phyloP scores from a whole-genome alignment of 2,113 vertebrate genomes.

The Oreocharis arfaki region DNA sequence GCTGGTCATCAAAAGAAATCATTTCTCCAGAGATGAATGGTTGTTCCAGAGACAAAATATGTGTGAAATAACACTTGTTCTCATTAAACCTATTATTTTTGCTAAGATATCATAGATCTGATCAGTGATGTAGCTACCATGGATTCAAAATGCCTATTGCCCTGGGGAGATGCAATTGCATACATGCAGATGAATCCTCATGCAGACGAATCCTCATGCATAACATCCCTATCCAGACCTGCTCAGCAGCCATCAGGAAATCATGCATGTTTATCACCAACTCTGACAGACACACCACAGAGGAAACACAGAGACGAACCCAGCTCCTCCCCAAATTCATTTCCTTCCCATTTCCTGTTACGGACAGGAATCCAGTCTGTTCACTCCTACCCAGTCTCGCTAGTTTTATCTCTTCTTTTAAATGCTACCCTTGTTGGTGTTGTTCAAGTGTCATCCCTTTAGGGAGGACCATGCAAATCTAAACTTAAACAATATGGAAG shows the following conservation, averaged over 20 bases:
- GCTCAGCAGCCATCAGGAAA: neutral
- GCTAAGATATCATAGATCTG: neutral
- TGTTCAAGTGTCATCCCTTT: neutral
- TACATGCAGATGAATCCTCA: neutral
- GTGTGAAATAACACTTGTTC: neutral
- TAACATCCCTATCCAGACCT: neutral
- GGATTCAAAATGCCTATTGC: neutral
- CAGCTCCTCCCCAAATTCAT: neutral
- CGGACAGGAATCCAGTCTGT: neutral
- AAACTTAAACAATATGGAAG: neutral
- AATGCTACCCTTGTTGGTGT: neutral
- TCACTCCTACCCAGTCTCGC: neutral
- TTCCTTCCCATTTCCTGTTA: neutral
- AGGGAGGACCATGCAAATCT: neutral
- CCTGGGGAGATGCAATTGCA: neutral
- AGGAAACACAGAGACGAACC: neutral
- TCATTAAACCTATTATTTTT: neutral
- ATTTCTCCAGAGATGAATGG: neutral
- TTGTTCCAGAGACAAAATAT: neutral
- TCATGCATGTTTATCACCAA: fast-evolving
- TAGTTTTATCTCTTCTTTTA: neutral
- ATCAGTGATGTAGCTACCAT: neutral
- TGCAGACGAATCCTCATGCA: fast-evolving
- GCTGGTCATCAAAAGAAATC: neutral
- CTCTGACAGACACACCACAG: neutral